phyloP scores from a whole-genome alignment of 2,113 vertebrate genomes.

The Festucalex cinctus region DNA sequence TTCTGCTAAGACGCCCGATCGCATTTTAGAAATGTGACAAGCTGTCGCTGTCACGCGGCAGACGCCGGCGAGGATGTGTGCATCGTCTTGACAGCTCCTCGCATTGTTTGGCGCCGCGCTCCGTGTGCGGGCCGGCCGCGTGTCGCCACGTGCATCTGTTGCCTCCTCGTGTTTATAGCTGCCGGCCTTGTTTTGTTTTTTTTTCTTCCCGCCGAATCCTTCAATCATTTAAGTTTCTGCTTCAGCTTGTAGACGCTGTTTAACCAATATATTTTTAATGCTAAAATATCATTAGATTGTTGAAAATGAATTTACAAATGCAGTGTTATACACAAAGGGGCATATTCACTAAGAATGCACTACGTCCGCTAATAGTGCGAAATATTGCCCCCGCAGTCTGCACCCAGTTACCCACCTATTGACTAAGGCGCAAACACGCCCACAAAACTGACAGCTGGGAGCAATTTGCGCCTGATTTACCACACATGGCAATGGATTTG shows the following conservation, averaged over 20 bases:
- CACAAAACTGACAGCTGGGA: too few relatives aligned
- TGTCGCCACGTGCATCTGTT: slow-evolving; percentile 17
- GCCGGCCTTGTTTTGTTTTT: slow-evolving; percentile 27
- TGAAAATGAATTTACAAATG: not conserved
- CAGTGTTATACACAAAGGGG: too few relatives aligned
- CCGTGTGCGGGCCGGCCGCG: slow-evolving; percentile 30
- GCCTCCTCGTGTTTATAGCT: slow-evolving; percentile 33
- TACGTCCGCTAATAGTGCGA: too few relatives aligned
- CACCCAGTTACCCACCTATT: too few relatives aligned
- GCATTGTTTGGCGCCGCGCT: slow-evolving; percentile 17
- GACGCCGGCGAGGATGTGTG: not conserved
- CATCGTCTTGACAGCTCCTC: slow-evolving; percentile 4
- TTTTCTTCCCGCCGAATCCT: slow-evolving; percentile 28
- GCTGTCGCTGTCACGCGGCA: not conserved
- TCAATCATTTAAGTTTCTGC: not conserved
- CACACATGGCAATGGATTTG: too few relatives aligned
- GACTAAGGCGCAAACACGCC: too few relatives aligned
- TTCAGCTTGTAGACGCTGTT: not conserved
- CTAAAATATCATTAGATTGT: too few relatives aligned
- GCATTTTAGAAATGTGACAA: slow-evolving; percentile 4
- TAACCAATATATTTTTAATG: too few relatives aligned
- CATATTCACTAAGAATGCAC: too few relatives aligned
- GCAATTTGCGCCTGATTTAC: too few relatives aligned
- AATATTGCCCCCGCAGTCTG: too few relatives aligned
- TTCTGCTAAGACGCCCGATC: not conserved